Evolutionary conservation across 1,140 invertebrate genomes (phyloP).

Genomic region (Hypothenemus hampei): DNA sequence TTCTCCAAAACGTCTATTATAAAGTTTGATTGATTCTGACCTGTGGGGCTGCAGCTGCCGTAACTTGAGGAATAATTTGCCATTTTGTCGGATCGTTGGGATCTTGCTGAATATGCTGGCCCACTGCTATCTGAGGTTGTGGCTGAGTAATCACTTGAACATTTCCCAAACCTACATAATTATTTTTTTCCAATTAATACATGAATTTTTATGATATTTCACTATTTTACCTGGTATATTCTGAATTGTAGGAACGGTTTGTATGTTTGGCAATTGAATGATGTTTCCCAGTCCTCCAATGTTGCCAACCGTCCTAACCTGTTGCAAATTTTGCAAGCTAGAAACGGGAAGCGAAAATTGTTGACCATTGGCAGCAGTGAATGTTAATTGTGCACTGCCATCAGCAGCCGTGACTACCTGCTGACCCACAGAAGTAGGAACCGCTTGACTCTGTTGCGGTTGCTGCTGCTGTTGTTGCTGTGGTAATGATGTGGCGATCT

Average conservation of each 20-base stretch:
- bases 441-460: constrained; percentile 7
- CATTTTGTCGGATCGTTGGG: constrained; percentile 73
- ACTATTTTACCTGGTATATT: constrained; percentile 42
- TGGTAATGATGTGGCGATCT: constrained; percentile 46
- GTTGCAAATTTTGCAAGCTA: constrained; percentile 54
- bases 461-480: constrained; percentile 34
- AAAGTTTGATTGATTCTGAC: constrained; percentile 19
- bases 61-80: constrained; percentile 61
- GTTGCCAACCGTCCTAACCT: constrained; percentile 39
- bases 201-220: background rate
- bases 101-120: constrained; percentile 65
- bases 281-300: constrained; percentile 36
- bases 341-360: constrained; percentile 62
- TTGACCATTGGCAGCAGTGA: constrained; percentile 56
- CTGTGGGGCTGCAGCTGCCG: constrained; percentile 35
- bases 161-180: constrained; percentile 66
- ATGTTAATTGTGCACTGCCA: constrained; percentile 19
- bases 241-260: constrained; percentile 44
- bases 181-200: no score
- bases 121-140: constrained; percentile 46
- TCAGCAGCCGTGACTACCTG: constrained; percentile 17
- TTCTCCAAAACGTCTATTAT: background rate
- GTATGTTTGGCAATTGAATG: constrained; percentile 45
- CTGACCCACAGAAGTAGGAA: constrained; percentile 38
- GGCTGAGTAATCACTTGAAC: constrained; percentile 64